Conservation (phyloP, 2,113 vertebrate species). For the Spheniscus mendiculus region DNA sequence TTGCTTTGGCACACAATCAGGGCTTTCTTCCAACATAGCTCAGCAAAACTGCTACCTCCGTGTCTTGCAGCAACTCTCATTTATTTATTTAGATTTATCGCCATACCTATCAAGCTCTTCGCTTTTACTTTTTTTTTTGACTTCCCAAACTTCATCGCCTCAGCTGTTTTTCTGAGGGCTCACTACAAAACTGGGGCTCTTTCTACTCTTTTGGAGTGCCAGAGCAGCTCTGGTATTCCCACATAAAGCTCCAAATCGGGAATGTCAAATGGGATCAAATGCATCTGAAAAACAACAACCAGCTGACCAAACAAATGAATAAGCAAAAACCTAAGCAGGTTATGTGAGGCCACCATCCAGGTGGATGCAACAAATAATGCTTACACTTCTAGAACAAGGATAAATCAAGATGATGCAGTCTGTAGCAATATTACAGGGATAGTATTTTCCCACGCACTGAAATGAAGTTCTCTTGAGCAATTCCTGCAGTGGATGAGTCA, state of each 20-base stretch:
- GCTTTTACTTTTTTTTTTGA: not conserved
- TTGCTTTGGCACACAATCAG: constrained; percentile 36
- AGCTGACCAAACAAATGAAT: constrained; percentile 26
- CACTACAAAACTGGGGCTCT: not conserved
- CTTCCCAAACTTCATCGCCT: not conserved
- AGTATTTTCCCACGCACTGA: constrained; percentile 35
- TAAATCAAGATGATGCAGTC: constrained; percentile 36
- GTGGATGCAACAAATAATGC: constrained; percentile 8
- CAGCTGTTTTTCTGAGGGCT: not conserved
- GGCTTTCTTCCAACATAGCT: constrained; percentile 65
- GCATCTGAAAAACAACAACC: not conserved
- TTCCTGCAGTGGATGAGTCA: constrained; percentile 52
- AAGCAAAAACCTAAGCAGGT: constrained; percentile 24
- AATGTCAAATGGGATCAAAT: not conserved
- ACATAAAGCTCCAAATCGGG: not conserved
- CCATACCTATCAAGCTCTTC: constrained; percentile 55
- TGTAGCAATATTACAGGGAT: not conserved
- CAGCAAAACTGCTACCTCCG: constrained; percentile 62
- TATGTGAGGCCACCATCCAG: constrained; percentile 22
- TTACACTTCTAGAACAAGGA: not conserved
- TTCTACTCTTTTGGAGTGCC: not conserved
- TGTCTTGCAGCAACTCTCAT: constrained; percentile 62
- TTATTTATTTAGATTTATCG: constrained; percentile 71
- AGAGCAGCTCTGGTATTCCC: not conserved
- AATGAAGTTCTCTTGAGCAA: constrained; percentile 53